These are phyloP conservation scores for Eupeodes luniger DNA, from an alignment of 2,888 invertebrate species.

Conservation along the genomic window DNA sequence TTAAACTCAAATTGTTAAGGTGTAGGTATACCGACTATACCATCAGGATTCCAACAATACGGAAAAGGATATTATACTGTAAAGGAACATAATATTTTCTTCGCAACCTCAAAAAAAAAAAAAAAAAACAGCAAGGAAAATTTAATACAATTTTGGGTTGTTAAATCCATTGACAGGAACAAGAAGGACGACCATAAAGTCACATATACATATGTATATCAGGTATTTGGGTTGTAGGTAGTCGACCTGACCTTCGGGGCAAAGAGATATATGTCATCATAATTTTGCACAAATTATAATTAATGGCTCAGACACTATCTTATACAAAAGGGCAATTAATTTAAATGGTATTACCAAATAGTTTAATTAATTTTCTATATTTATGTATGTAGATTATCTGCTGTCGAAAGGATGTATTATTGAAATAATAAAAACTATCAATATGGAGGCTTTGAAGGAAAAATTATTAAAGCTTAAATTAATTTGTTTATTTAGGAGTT, in stretches of 20 bases:
- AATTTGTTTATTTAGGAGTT: not conserved
- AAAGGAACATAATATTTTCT: not conserved
- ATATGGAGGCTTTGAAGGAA: not conserved
- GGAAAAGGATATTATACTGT: not conserved
- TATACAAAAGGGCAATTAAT: conserved; percentile 45
- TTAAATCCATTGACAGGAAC: conserved; percentile 53
- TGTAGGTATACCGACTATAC: not conserved
- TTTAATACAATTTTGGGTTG: conserved; percentile 35
- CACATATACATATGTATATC: not conserved
- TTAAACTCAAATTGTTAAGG: conserved; percentile 39
- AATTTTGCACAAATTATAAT: conserved; percentile 42
- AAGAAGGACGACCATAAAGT: conserved; percentile 20
- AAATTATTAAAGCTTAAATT: not conserved
- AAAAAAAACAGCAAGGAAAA: conserved; percentile 10
- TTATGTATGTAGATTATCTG: conserved; percentile 20
- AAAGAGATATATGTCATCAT: conserved; percentile 33
- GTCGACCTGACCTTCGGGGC: not conserved
- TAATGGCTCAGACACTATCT: conserved; percentile 37
- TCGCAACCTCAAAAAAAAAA: not conserved
- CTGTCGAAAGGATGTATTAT: conserved; percentile 24
- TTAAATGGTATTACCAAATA: conserved; percentile 29
- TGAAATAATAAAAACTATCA: not conserved
- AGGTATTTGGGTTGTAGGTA: not conserved
- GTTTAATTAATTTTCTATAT: conserved; percentile 61
- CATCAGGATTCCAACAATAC: not conserved